phyloP scores from a whole-genome alignment of 2,113 vertebrate genomes.

The Otolemur garnettii region DNA sequence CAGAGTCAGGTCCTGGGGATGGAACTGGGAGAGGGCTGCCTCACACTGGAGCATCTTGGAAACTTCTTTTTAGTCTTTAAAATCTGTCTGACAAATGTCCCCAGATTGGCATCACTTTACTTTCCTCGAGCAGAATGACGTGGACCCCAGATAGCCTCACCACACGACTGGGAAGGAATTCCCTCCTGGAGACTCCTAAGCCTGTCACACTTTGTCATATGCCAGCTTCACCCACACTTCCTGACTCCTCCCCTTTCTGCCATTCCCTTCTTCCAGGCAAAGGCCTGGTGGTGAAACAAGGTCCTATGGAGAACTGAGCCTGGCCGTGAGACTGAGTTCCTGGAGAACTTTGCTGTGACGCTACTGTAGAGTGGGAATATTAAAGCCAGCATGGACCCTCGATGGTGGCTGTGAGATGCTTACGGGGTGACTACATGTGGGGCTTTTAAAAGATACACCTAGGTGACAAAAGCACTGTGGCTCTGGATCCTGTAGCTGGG shows the following conservation, averaged over 20 bases:
- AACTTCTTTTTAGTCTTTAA: background rate
- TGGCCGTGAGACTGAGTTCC: background rate
- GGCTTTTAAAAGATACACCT: background rate
- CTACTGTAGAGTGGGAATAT: too few relatives aligned
- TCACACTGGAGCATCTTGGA: background rate
- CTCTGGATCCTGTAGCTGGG: background rate
- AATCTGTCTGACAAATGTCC: background rate
- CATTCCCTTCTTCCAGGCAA: background rate
- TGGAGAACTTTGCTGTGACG: background rate
- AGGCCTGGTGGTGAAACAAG: too few relatives aligned
- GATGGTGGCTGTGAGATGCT: background rate
- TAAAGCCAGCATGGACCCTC: background rate
- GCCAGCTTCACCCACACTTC: background rate
- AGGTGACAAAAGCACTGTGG: background rate
- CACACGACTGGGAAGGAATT: background rate
- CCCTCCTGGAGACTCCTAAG: background rate
- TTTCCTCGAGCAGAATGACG: background rate
- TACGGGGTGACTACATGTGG: background rate
- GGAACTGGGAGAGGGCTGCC: background rate
- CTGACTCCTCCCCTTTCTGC: background rate
- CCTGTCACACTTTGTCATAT: fast-evolving
- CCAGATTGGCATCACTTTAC: background rate
- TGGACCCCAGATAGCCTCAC: background rate
- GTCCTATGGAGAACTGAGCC: background rate
- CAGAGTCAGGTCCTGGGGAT: background rate